phyloP scores from a whole-genome alignment of 2,113 vertebrate species.

The Corynorhinus townsendii region DNA sequence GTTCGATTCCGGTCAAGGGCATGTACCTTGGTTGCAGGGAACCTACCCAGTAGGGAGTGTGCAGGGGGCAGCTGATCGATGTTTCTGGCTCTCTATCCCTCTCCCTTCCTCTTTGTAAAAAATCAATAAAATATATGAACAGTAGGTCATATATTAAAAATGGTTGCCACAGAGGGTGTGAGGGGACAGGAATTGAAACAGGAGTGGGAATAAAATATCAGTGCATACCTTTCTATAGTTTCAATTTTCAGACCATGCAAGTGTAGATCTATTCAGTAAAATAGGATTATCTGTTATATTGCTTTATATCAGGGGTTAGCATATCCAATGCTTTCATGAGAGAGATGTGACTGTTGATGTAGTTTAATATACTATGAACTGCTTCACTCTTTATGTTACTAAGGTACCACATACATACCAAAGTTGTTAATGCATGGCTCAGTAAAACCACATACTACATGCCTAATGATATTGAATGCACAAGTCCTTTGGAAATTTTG shows the following conservation, averaged over 20 bases:
- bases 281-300: not conserved
- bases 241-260: not conserved
- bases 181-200: not conserved
- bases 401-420: not conserved
- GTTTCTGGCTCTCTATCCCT: no score
- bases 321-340: not conserved
- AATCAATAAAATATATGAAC: no score
- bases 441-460: not conserved
- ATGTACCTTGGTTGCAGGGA: no score
- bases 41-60: no score
- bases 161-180: not conserved
- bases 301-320: not conserved
- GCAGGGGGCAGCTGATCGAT: no score
- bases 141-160: no score
- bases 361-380: not conserved
- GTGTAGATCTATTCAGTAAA: not conserved
- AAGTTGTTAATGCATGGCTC: not conserved
- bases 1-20: no score
- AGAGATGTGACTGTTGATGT: not conserved
- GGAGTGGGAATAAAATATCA: not conserved
- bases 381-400: not conserved
- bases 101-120: no score
- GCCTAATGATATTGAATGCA: conserved; percentile 7
- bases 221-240: not conserved
- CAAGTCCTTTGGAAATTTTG: not conserved